These are phyloP conservation scores for Pantelozetes paolii DNA, from an alignment of 2,888 invertebrate genomes.

Conservation along the genomic window DNA sequence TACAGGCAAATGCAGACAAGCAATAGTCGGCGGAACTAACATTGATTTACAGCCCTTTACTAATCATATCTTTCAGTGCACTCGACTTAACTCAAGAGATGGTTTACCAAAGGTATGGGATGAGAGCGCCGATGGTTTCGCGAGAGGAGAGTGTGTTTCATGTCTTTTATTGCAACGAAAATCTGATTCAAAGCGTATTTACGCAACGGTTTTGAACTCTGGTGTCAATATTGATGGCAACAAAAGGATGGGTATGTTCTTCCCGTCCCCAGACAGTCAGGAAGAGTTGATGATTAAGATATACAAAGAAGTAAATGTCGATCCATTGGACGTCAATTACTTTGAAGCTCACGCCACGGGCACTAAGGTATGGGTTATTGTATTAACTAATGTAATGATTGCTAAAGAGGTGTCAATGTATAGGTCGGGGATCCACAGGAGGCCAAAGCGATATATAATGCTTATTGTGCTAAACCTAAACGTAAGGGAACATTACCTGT, in stretches of 20 bases:
- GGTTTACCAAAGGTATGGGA: constrained; percentile 78
- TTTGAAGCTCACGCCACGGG: constrained; percentile 81
- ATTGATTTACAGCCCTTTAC: constrained; percentile 56
- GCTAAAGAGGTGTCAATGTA: no score
- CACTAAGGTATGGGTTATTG: constrained; percentile 79
- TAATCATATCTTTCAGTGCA: constrained; percentile 73
- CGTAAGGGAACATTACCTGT: constrained; percentile 74
- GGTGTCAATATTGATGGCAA: constrained; percentile 64
- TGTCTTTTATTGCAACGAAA: constrained; percentile 69
- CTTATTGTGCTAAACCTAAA: constrained; percentile 57
- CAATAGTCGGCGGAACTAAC: constrained; percentile 62
- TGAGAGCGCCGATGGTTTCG: constrained; percentile 63
- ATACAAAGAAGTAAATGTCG: constrained; percentile 73
- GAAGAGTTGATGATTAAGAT: constrained; percentile 64
- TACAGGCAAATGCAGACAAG: constrained; percentile 66
- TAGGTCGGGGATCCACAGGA: constrained; percentile 57
- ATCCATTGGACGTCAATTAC: constrained; percentile 61
- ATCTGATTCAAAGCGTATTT: constrained; percentile 52
- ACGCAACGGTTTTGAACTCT: constrained; percentile 1
- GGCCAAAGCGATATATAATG: constrained; percentile 53
- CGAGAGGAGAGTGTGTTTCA: constrained; percentile 70
- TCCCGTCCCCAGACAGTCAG: constrained; percentile 64
- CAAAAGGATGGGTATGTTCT: constrained; percentile 66
- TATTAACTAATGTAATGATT: no score
- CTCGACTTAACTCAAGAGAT: constrained; percentile 85